Evolutionary conservation across 2,113 vertebrate species (phyloP).

Genomic region (Platichthys flesus): DNA sequence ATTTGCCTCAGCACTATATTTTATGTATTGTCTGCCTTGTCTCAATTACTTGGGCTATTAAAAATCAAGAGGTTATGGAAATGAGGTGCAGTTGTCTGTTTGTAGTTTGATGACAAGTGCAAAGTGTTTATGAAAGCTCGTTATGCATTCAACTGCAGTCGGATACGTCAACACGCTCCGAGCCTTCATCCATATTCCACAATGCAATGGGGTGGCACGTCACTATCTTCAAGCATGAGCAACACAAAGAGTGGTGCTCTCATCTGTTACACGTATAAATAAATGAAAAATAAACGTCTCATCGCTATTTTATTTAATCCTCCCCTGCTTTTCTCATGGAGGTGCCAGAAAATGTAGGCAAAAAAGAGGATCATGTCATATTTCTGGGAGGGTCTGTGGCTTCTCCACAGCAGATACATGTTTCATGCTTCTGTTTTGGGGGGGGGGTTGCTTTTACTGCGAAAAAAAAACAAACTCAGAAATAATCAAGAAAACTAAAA

Average conservation of each 20-base stretch:
- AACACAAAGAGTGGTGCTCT: slow-evolving; percentile 14
- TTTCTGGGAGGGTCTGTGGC: slow-evolving; percentile 32
- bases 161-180: slow-evolving; percentile 60
- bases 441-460: slow-evolving; percentile 21
- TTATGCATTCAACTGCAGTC: slow-evolving; percentile 65
- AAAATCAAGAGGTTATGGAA: slow-evolving; percentile 80
- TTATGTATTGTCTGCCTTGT: slow-evolving; percentile 83
- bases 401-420: slow-evolving; percentile 17
- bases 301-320: slow-evolving; percentile 18
- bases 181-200: slow-evolving; percentile 69
- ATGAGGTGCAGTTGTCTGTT: slow-evolving; percentile 73
- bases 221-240: slow-evolving; percentile 35
- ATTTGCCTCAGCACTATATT: slow-evolving; percentile 84
- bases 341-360: not conserved
- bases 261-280: slow-evolving; percentile 26
- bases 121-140: slow-evolving; percentile 74
- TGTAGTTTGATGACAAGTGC: slow-evolving; percentile 72
- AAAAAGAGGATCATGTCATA: not conserved
- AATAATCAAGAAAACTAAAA: slow-evolving; percentile 22
- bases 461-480: slow-evolving; percentile 14
- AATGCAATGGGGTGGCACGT: slow-evolving; percentile 51
- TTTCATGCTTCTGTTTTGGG: slow-evolving; percentile 18
- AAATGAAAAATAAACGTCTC: slow-evolving; percentile 27
- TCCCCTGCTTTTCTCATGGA: not conserved
- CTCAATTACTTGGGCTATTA: slow-evolving; percentile 86